Conservation (phyloP, 1,140 invertebrate species). For the Drosophila tristis region DNA sequence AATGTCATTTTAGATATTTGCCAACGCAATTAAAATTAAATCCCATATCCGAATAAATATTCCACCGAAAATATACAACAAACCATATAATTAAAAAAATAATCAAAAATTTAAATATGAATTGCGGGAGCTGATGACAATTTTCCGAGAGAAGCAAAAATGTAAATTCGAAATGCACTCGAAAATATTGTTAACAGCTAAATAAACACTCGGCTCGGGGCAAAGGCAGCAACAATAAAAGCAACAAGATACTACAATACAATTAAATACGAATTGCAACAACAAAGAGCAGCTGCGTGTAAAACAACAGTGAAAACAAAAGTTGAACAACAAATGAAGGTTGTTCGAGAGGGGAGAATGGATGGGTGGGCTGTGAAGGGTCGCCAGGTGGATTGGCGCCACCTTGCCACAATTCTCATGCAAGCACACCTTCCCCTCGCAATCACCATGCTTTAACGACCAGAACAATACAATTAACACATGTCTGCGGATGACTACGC, state of each 20-base stretch:
- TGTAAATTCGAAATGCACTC: conserved; percentile 36
- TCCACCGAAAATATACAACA: no score
- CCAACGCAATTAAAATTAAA: neutral
- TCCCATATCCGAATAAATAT: neutral
- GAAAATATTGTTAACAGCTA: conserved; percentile 52
- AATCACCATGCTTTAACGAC: neutral
- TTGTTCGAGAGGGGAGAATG: neutral
- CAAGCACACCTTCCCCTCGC: neutral
- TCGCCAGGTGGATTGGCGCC: conserved; percentile 23
- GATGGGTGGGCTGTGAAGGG: conserved; percentile 8
- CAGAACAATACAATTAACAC: conserved; percentile 63
- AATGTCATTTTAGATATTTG: neutral
- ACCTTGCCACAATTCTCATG: conserved; percentile 15
- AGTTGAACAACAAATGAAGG: conserved; percentile 21
- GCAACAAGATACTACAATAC: conserved; percentile 9
- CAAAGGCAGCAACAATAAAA: conserved; percentile 13
- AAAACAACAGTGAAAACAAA: conserved; percentile 36
- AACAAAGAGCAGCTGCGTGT: conserved; percentile 33
- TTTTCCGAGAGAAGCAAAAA: conserved; percentile 4
- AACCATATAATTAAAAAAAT: conserved; percentile 13
- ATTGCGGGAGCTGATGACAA: neutral
- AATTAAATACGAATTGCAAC: conserved; percentile 21
- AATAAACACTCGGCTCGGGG: conserved; percentile 29
- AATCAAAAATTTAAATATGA: conserved; percentile 15
- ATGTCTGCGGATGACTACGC: conserved; percentile 65